Evolutionary conservation across 2,797 vertebrate species (phyloP).

Genomic region (Chromobotia macracanthus): DNA sequence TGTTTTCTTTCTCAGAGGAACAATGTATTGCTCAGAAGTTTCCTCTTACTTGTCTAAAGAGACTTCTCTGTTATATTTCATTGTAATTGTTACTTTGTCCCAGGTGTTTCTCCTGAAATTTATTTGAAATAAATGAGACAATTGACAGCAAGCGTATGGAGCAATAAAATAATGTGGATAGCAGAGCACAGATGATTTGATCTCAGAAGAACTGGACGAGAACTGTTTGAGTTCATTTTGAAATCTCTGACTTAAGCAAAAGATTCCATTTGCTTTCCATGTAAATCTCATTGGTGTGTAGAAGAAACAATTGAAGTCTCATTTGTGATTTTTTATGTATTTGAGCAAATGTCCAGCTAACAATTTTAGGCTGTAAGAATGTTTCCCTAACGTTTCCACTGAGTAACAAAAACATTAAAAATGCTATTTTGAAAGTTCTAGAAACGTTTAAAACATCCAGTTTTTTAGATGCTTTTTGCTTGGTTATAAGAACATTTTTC

Average conservation of each 20-base stretch:
- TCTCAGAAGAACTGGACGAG: neutral
- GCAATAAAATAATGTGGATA: neutral
- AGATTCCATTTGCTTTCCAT: no score
- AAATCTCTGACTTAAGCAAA: neutral
- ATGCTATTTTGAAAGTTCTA: no score
- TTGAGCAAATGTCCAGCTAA: no score
- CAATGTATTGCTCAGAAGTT: neutral
- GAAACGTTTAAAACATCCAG: no score
- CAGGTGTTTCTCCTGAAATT: neutral
- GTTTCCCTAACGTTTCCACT: no score
- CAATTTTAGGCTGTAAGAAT: no score
- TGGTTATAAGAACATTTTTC: no score
- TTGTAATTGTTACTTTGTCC: neutral
- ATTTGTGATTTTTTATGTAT: no score
- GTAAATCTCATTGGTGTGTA: no score
- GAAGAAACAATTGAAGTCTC: no score
- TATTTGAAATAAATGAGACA: neutral
- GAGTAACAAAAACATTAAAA: no score
- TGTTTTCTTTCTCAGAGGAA: neutral
- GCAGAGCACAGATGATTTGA: neutral
- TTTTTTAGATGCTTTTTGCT: no score
- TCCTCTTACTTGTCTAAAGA: neutral
- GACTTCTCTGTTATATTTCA: slow-evolving; percentile 6
- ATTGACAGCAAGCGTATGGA: neutral
- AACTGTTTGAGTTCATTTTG: neutral